Evolutionary conservation across 2,797 vertebrate species (phyloP), one percentile per base, ranked within the genome.

Genomic region (Acipenser oxyrinchus): DNA sequence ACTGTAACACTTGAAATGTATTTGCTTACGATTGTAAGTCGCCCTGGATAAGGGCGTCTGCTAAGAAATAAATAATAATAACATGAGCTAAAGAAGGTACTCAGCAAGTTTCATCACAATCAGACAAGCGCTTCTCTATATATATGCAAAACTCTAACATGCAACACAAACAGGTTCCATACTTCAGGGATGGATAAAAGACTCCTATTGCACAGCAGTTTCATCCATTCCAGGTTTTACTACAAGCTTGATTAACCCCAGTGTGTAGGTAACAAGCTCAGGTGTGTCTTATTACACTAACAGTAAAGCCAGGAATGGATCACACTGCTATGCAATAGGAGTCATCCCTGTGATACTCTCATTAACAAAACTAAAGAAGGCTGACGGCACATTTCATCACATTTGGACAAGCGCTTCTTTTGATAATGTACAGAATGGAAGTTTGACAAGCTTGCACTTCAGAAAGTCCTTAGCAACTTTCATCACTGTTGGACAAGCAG

Each of bases 121-220:
- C 69, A 79, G 60, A 0, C 73, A 75, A n/a, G 49, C 13, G 8
- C 50, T 72, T 69, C 58, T 69, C 69, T 77, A 74, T 67, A 73
- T 51, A n/a, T 76, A 63, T 37, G 79, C 75, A 62, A 75, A 4
- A 69, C 0, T 51, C 50, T 37, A 37, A 37, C 5, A 5, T 37
- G 4, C 37, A 37, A 37, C 37, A 37, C 37, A 37, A 5, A 37
- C 37, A 37, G 37, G 37, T 4, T 37, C 37, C 37, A 37, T 5
- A 37, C 3, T 37, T 5, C 37, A 37, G 37, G 37, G 37, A 37
- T 37, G 37, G 4, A 37, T 37, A 37, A 37, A 37, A 37, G 18
- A 18, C 18, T 18, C 18, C 18, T 37, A 37, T 37, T 37, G 37
- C 37, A 37, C 37, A 37, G 37, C 5, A 5, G 37, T 37, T 37